Base-by-base conservation (phyloP, 2,113 vertebrate species). In the Panthera tigris region DNA sequence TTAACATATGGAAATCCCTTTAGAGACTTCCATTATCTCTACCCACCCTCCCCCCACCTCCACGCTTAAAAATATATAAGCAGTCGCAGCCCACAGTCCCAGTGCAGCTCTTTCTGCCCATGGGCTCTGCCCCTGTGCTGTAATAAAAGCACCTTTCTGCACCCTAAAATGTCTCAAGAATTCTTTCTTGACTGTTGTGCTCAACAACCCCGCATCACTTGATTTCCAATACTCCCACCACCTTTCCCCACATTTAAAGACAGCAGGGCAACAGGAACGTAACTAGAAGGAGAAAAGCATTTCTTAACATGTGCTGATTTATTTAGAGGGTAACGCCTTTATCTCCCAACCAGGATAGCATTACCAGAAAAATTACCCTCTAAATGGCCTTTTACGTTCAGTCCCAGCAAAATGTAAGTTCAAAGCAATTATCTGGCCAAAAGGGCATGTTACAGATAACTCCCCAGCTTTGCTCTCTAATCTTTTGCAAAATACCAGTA, bases 301-400 rank as follows among this genome's bases (percentile, higher is more conserved):
- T 98, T 97, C 96, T 95, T 0, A 96, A 0, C 66, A 83, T 73
- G 84, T 61, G 65, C 68, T 84, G 57, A 95, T 94, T 41, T 98
- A 98, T 98, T 98, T 96, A 98, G 97, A 98, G 83, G 95, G 55
- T 94, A 96, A 89, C 74, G 94, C 61, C 85, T 98, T 86, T 96
- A 93, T 95, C 94, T 95, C 92, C 97, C 91, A 96, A 80, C 71
- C 73, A 97, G 97, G 87, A 81, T 65, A 95, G 41, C 78, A 90
- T 95, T 97, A 69, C 74, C 95, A 63, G 91, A 92, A 68, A 92
- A 94, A 96, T 61, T 29, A 92, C 89, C 95, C 94, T 89, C 78
- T 69, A 76, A 98, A 80, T 79, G 95, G 91, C 88, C 84, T 97
- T 98, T 96, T 89, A 94, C 91, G 48, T 84, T 61, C 31, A 91